Evolutionary conservation across 2,888 invertebrate species (phyloP), one percentile per base, ranked within the genome.

Genomic region (Netelia melanura): DNA sequence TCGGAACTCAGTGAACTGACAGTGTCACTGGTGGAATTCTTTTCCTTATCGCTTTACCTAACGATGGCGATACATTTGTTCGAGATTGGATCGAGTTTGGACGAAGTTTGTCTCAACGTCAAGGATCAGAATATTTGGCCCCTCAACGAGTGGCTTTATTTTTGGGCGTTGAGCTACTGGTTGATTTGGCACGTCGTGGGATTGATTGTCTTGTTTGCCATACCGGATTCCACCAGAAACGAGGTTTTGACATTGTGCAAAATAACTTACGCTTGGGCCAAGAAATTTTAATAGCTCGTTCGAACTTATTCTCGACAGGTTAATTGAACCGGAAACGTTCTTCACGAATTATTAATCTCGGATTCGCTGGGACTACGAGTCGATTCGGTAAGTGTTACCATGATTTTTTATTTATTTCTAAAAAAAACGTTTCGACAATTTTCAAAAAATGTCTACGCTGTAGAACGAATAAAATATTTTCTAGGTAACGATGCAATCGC

Each of bases 401-500:
- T 48, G 2, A 62, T 52, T 14, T 30, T 21, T 25, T 48, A 3
- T 17, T 38, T 10, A 56, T 21, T 21, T 17, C 1, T 1, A 17
- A 17, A 17, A 21, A 1, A 30, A n/a, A 62, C 6, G 30, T 30
- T 30, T 30, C 30, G 30, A 30, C 5, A 30, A 30, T 30, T 30
- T 30, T 30, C 5, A 5, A 30, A 30, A 30, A 30, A 30, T 30
- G 3, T 3, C 3, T 30, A 30, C 0, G 30, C 3, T 30, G 5
- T 5, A 30, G 3, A 2, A 44, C 9, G 17, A 65, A 17, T 44
- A 43, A 43, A 62, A 58, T 70, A n/a, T 43, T 72, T 38, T 38
- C 25, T 30, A 83, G 83, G 56, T 64, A 64, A 79, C 30, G 9
- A 75, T 83, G 30, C n/a, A 58, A 6, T 83, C 83, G 6, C 70